Conservation (phyloP, 2,113 vertebrate genomes). For the Pseudopodoces humilis region DNA sequence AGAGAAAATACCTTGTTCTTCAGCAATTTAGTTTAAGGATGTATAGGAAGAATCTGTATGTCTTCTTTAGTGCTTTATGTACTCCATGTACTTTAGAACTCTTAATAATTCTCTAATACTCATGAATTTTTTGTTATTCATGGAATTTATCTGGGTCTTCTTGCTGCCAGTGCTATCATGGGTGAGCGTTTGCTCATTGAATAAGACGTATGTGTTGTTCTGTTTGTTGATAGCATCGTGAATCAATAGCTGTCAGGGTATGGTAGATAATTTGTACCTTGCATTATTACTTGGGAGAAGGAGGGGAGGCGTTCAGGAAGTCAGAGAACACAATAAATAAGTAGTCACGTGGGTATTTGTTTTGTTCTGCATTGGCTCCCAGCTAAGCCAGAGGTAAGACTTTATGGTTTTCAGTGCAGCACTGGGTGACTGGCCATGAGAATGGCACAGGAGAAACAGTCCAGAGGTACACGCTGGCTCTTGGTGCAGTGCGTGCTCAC, state of each 20-base stretch:
- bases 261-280: background rate
- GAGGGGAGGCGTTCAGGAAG: background rate
- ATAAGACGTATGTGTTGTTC: background rate
- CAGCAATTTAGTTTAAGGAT: background rate
- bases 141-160: conserved; percentile 11
- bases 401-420: background rate
- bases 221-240: conserved; percentile 1
- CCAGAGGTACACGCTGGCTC: background rate
- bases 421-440: background rate
- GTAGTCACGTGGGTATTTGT: background rate
- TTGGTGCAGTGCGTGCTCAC: background rate
- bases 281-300: background rate
- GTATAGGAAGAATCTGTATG: background rate
- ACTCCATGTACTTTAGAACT: background rate
- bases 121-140: background rate
- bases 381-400: background rate
- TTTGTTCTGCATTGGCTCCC: background rate
- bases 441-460: background rate
- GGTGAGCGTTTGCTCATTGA: background rate
- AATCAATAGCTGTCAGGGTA: conserved; percentile 33
- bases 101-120: background rate
- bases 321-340: background rate
- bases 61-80: background rate
- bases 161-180: background rate
- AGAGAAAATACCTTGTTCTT: background rate